Conservation (phyloP, 2,797 vertebrate genomes). For the Schizopygopsis malacanthus region DNA sequence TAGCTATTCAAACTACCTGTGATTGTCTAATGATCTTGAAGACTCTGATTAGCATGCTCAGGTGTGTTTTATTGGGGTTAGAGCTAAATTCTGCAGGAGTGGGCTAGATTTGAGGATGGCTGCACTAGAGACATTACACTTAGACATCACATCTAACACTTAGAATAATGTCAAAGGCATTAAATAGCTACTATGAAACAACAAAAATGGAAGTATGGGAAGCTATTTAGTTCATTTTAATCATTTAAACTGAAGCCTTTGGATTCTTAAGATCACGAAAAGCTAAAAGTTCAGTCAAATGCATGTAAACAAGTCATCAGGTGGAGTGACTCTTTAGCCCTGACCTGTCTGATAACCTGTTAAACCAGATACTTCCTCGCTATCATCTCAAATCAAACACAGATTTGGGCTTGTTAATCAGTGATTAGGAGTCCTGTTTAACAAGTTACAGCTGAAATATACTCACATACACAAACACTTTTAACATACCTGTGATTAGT, state of each 20-base stretch:
- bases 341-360: slow-evolving; percentile 2
- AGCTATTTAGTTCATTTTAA: background rate
- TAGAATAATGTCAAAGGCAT: background rate
- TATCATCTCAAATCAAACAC: background rate
- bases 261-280: background rate
- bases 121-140: too few species aligned
- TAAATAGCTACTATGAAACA: too few species aligned
- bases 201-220: background rate
- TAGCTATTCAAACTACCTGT: too few species aligned
- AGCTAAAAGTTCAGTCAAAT: background rate
- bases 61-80: too few species aligned
- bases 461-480: slow-evolving; percentile 47
- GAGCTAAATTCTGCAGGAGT: too few species aligned
- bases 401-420: background rate
- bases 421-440: background rate
- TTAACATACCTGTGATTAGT: too few species aligned
- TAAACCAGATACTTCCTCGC: background rate
- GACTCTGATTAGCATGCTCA: too few species aligned
- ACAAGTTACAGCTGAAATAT: slow-evolving; percentile 48
- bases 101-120: too few species aligned
- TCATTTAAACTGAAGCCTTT: background rate
- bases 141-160: background rate
- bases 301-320: background rate
- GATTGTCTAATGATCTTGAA: too few species aligned
- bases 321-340: background rate